These are phyloP conservation scores for Strix uralensis DNA, from an alignment of 2,113 vertebrate species.

Conservation along the genomic window DNA sequence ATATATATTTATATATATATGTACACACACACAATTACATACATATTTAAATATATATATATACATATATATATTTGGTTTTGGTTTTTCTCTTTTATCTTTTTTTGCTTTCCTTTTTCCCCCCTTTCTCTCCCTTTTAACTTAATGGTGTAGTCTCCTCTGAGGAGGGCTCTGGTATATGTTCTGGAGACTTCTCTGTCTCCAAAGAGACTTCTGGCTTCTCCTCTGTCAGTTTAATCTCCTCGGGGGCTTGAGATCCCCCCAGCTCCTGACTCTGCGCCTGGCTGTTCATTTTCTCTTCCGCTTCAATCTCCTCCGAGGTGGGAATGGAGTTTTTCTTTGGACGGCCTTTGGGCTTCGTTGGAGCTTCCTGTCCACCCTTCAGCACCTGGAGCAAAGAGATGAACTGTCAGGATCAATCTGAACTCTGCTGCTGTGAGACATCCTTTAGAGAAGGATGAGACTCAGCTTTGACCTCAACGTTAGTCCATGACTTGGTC, in stretches of 20 bases:
- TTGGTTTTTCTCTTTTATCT: neutral
- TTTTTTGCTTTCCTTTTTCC: neutral
- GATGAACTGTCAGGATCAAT: neutral
- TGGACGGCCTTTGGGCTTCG: slow-evolving; percentile 96
- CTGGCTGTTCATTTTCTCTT: slow-evolving; percentile 85
- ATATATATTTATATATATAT: slow-evolving; percentile 45
- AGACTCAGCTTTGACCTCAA: neutral
- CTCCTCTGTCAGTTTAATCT: slow-evolving; percentile 28
- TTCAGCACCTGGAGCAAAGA: slow-evolving; percentile 87
- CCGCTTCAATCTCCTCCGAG: slow-evolving; percentile 95
- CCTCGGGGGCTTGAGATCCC: neutral
- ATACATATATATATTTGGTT: slow-evolving; percentile 18
- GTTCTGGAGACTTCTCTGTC: slow-evolving; percentile 46
- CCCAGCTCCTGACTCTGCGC: slow-evolving; percentile 69
- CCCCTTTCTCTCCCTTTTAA: slow-evolving; percentile 58
- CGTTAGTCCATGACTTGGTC: neutral
- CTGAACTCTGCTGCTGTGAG: neutral
- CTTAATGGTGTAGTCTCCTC: slow-evolving; percentile 61
- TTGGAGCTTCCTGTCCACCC: slow-evolving; percentile 96
- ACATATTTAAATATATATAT: slow-evolving; percentile 67
- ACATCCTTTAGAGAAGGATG: neutral
- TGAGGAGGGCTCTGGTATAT: slow-evolving; percentile 24
- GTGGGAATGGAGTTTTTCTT: slow-evolving; percentile 99
- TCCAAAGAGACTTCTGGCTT: slow-evolving; percentile 68
- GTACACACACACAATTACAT: slow-evolving; percentile 35